phyloP scores from a whole-genome alignment of 1,140 invertebrate species.

The Papilio polyxenes region DNA sequence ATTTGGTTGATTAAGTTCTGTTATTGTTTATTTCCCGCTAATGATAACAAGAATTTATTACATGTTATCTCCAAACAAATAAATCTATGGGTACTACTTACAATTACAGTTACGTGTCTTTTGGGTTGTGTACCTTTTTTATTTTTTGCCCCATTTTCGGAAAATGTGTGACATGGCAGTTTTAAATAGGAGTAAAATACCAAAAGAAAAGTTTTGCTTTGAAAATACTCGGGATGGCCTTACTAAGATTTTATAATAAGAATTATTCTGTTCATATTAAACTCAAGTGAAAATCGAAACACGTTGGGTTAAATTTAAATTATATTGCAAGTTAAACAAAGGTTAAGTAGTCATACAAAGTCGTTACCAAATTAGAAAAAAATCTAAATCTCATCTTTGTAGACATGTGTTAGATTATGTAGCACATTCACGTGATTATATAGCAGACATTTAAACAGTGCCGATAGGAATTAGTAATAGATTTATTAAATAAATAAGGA shows the following conservation, averaged over 20 bases:
- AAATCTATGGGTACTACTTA: neutral
- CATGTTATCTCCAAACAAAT: neutral
- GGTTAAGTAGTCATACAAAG: no score
- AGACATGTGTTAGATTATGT: neutral
- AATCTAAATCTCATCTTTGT: neutral
- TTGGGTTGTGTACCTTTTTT: no score
- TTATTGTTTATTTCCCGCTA: neutral
- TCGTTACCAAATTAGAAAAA: no score
- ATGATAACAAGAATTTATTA: neutral
- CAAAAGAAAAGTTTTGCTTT: neutral
- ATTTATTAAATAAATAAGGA: neutral
- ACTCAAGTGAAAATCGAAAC: no score
- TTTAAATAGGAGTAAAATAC: neutral
- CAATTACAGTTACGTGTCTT: neutral
- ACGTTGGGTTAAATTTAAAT: neutral
- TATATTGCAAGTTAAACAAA: neutral
- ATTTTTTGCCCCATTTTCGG: neutral
- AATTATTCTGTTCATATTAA: neutral
- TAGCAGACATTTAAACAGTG: neutral
- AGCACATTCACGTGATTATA: neutral
- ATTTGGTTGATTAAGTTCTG: conserved; percentile 2
- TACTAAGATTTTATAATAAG: no score
- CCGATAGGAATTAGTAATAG: neutral
- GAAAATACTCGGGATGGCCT: neutral
- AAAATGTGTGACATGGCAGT: neutral